Base-by-base conservation (phyloP, 1,140 invertebrate genomes). In the Drosophila yakuba region DNA sequence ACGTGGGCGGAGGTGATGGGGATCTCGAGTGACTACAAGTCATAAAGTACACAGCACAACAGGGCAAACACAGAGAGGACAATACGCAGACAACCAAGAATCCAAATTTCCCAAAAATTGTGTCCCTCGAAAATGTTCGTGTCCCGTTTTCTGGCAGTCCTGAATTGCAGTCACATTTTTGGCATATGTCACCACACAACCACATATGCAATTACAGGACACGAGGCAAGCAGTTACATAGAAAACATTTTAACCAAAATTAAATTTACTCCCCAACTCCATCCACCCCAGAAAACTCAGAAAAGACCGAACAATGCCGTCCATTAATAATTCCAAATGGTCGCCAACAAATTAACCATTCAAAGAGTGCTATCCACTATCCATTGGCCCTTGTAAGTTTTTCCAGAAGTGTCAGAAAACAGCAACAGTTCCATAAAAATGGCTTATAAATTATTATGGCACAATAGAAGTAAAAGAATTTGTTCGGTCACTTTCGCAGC, bases 371-470 rank as follows among this genome's bases (percentile, higher is more conserved):
- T 14, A 8, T 17, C 43, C 5, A 45, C 55, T 14, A 8, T 17
- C 43, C 5, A 45, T 32, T 32, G 28, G 28, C 7, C 36, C 51
- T 35, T 41, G 63, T 48, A 17, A 57, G 44, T 20, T 15, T 28
- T 11, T 3, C 43, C 39, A 64, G 39, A 62, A 64, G 64, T 54
- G 64, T 23, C 45, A 32, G 41, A 72, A 56, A 74, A 54, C n/a
- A 71, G 67, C 68, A 72, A 72, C 66, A 72, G 68, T 72, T 59
- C 6, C 59, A 23, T 39, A 23, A 54, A 71, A 77, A 58, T 80
- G 60, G 60, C 74, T 78, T 79, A 88, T 86, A 83, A 88, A 88
- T 86, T 82, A 86, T 86, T 71, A 75, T 51, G n/a, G 38, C 20
- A 71, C 62, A 74, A 63, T 73, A 78, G 52, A 51, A 48, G 20